These are phyloP conservation scores for Entomyzon cyanotis DNA, from an alignment of 2,113 vertebrate genomes.

Conservation along the genomic window DNA sequence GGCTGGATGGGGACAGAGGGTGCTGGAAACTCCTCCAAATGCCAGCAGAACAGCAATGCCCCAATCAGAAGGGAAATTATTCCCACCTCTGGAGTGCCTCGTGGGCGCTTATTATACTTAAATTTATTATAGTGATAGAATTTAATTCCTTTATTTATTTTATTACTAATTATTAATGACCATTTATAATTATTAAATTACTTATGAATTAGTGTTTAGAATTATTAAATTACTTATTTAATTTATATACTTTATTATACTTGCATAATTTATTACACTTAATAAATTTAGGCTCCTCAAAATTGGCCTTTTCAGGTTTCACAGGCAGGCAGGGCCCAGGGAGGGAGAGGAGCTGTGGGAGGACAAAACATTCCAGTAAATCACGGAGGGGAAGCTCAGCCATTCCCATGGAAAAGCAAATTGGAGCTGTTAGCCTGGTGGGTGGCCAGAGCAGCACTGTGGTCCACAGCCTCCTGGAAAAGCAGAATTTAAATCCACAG, in stretches of 20 bases:
- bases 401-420: not conserved
- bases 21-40: not conserved
- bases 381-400: not conserved
- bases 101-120: not conserved
- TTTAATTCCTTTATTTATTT: too few species aligned
- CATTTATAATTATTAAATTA: too few species aligned
- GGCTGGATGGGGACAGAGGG: not conserved
- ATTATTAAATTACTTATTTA: too few species aligned
- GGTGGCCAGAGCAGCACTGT: not conserved
- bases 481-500: not conserved
- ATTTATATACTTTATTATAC: too few species aligned
- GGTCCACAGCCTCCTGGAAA: constrained; percentile 20
- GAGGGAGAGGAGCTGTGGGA: not conserved
- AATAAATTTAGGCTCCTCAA: not conserved
- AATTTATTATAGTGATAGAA: too few species aligned
- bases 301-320: not conserved
- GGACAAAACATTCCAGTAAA: not conserved
- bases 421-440: not conserved
- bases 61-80: not conserved
- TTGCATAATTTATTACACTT: not conserved
- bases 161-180: too few species aligned
- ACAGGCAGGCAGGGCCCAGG: not conserved
- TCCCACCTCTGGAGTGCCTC: not conserved
- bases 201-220: too few species aligned
- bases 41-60: not conserved